These are phyloP conservation scores for Macrosoma leucophasiata DNA, from an alignment of 2,888 invertebrate genomes.

Conservation along the genomic window DNA sequence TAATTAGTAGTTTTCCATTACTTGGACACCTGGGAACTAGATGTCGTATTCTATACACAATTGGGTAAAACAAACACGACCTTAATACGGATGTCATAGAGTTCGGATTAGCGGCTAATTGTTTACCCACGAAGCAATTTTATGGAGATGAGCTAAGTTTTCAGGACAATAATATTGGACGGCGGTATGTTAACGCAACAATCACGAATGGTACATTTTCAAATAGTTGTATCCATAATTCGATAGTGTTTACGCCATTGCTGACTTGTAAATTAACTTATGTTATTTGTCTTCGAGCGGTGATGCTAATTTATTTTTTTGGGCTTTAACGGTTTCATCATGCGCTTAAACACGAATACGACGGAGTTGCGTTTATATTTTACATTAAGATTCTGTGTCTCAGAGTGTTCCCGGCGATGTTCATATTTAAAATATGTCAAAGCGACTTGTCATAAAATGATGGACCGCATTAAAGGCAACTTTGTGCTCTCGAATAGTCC, in stretches of 20 bases:
- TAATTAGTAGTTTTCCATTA: constrained; percentile 71
- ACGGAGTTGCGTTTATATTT: too few relatives aligned
- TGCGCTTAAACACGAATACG: constrained; percentile 61
- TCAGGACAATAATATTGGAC: constrained; percentile 55
- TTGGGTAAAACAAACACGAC: constrained; percentile 33
- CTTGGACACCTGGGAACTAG: constrained; percentile 58
- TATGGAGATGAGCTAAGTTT: constrained; percentile 48
- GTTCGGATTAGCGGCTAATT: constrained; percentile 33
- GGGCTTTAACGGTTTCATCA: constrained; percentile 68
- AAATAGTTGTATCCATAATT: constrained; percentile 64
- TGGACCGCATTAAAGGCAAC: constrained; percentile 36
- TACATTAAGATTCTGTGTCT: too few relatives aligned
- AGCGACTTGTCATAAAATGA: constrained; percentile 9
- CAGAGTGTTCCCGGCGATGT: constrained; percentile 41
- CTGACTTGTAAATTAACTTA: constrained; percentile 62
- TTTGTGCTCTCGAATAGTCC: constrained; percentile 34
- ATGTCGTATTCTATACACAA: constrained; percentile 31
- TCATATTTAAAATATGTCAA: constrained; percentile 32
- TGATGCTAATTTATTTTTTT: constrained; percentile 65
- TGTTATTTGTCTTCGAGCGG: constrained; percentile 64
- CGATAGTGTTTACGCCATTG: constrained; percentile 61
- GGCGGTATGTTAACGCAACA: constrained; percentile 53
- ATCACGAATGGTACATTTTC: constrained; percentile 68
- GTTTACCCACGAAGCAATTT: constrained; percentile 36
- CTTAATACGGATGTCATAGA: constrained; percentile 39